A percentile compares a stretch with the other conserved stretches of the same genome.
These are phyloP conservation scores for Masticophis lateralis DNA, from an alignment of 2,797 vertebrate genomes.

Conservation along the genomic window DNA sequence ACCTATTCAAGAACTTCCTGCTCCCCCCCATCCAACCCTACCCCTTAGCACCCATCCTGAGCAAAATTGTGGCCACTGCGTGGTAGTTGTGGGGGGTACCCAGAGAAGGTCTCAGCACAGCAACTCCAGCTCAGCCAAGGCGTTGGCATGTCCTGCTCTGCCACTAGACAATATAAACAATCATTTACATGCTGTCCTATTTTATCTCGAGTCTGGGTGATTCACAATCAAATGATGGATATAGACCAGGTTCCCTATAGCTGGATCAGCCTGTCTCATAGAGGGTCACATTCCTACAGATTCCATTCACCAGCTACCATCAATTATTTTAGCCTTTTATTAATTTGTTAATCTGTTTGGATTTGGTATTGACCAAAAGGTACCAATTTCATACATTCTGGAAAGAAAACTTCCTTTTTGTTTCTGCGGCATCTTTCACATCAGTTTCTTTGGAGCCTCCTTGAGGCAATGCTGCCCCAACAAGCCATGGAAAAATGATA, in stretches of 20 bases:
- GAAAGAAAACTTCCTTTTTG: not conserved
- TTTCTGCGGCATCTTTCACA: not conserved
- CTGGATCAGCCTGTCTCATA: not conserved
- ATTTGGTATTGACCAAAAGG: not conserved
- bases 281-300: not conserved
- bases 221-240: not conserved
- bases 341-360: not conserved
- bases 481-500: not conserved
- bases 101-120: not conserved
- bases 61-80: not conserved
- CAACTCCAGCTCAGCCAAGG: not conserved
- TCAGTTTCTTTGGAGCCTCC: not conserved
- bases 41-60: not conserved
- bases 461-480: not conserved
- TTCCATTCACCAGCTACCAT: not conserved
- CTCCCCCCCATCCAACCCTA: too few relatives aligned
- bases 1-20: not conserved
- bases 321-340: not conserved
- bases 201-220: not conserved
- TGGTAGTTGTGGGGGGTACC: not conserved
- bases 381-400: not conserved
- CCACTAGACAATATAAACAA: not conserved
- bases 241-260: not conserved
- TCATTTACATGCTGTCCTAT: not conserved
- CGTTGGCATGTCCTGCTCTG: not conserved